Conservation (phyloP, 2,113 vertebrate genomes). For the Scomber colias region DNA sequence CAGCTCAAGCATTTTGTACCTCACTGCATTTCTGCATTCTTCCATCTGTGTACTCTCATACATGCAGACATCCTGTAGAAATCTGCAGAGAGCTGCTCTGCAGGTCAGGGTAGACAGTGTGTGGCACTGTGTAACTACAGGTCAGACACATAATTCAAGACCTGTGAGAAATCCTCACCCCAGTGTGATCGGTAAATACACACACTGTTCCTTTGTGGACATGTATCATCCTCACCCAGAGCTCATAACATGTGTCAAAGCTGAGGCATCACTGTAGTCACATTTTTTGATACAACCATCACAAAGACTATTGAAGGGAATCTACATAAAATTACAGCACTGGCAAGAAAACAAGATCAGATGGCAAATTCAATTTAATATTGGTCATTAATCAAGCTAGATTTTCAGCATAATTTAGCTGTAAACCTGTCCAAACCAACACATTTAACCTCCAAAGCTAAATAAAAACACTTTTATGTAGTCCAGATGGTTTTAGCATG, state of each 20-base stretch:
- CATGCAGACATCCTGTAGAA: conserved; percentile 13
- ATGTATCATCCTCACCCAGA: background rate
- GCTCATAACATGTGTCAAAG: background rate
- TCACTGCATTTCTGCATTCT: background rate
- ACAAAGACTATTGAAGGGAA: background rate
- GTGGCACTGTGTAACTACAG: background rate
- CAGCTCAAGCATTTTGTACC: background rate
- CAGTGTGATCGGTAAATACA: background rate
- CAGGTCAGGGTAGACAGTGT: background rate
- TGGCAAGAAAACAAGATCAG: background rate
- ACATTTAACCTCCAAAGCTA: background rate
- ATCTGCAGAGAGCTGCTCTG: conserved; percentile 22
- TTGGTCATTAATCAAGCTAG: background rate
- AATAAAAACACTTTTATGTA: background rate
- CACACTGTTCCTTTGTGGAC: background rate
- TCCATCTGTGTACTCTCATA: conserved; percentile 2
- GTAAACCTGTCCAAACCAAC: background rate
- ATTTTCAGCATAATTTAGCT: background rate
- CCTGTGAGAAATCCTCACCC: background rate
- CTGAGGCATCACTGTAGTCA: background rate
- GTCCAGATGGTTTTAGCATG: background rate
- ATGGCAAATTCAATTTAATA: background rate
- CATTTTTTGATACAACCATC: background rate
- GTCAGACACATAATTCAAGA: conserved; percentile 20
- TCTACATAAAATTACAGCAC: background rate